Conservation (phyloP, 1,140 invertebrate genomes). For the Saccostrea echinata region DNA sequence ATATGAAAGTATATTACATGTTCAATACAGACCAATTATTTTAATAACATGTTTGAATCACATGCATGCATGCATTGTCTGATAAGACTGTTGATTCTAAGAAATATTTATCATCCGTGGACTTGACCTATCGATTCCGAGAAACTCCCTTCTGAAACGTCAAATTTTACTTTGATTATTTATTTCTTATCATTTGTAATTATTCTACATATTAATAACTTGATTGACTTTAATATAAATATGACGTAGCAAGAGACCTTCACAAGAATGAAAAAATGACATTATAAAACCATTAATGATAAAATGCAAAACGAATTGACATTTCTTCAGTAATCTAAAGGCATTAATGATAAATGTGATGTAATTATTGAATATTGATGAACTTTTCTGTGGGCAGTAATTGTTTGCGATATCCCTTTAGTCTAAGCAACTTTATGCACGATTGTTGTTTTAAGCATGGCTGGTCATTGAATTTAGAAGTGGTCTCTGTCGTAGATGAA, state of each 20-base stretch:
- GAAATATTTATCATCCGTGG: background rate
- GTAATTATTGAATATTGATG: background rate
- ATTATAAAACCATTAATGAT: too few species aligned
- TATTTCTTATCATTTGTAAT: background rate
- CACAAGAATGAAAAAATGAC: background rate
- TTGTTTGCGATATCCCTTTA: background rate
- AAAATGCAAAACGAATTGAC: background rate
- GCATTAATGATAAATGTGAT: slow-evolving; percentile 4
- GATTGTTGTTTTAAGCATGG: background rate
- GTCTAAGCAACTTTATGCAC: background rate
- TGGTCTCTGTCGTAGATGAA: too few species aligned
- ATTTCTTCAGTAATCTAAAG: background rate
- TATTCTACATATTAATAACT: background rate
- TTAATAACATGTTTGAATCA: too few species aligned
- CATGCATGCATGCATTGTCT: too few species aligned
- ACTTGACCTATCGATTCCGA: slow-evolving; percentile 1
- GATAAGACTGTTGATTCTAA: too few species aligned
- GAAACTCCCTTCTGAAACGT: background rate
- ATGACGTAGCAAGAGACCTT: background rate
- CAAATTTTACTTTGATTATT: slow-evolving; percentile 5
- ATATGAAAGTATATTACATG: too few species aligned
- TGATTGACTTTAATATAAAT: background rate
- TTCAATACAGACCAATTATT: too few species aligned
- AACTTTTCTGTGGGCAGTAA: background rate
- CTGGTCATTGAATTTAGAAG: background rate